Evolutionary conservation across 2,888 invertebrate genomes (phyloP).

Genomic region (Vannuccia rotundouncinata): DNA sequence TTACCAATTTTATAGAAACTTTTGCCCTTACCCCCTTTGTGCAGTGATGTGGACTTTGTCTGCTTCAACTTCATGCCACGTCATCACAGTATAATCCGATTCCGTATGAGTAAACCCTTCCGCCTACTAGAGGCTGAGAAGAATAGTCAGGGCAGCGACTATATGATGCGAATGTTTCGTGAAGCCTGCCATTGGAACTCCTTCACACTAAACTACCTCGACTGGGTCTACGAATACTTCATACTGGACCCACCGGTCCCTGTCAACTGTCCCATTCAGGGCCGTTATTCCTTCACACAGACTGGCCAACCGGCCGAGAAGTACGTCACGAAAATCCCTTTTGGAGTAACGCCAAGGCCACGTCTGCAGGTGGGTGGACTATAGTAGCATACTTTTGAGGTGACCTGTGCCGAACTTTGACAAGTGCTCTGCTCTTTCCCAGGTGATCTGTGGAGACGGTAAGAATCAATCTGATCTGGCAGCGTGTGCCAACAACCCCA

Average conservation of each 20-base stretch:
- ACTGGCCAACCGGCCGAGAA: slow-evolving; percentile 45
- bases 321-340: slow-evolving; percentile 86
- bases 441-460: slow-evolving; percentile 1
- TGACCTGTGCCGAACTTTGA: no score
- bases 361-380: slow-evolving; percentile 68
- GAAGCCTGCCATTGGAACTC: slow-evolving; percentile 56
- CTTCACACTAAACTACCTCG: slow-evolving; percentile 54
- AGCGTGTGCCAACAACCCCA: slow-evolving; percentile 81
- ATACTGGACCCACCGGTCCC: slow-evolving; percentile 66
- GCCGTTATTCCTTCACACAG: slow-evolving; percentile 88
- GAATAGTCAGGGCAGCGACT: slow-evolving; percentile 46
- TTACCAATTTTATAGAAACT: background rate
- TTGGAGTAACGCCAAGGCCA: slow-evolving; percentile 86
- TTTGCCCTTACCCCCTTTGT: slow-evolving; percentile 43
- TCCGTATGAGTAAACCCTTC: slow-evolving; percentile 58
- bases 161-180: slow-evolving; percentile 49
- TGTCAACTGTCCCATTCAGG: slow-evolving; percentile 87
- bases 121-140: slow-evolving; percentile 4
- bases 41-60: slow-evolving; percentile 87
- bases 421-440: no score
- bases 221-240: slow-evolving; percentile 52
- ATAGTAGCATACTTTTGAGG: no score
- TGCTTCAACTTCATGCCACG: slow-evolving; percentile 92
- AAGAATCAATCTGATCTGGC: slow-evolving; percentile 40
- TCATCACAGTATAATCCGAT: slow-evolving; percentile 89